Evolutionary conservation across 2,888 invertebrate genomes (phyloP).

Genomic region (Drosophila helvetica): DNA sequence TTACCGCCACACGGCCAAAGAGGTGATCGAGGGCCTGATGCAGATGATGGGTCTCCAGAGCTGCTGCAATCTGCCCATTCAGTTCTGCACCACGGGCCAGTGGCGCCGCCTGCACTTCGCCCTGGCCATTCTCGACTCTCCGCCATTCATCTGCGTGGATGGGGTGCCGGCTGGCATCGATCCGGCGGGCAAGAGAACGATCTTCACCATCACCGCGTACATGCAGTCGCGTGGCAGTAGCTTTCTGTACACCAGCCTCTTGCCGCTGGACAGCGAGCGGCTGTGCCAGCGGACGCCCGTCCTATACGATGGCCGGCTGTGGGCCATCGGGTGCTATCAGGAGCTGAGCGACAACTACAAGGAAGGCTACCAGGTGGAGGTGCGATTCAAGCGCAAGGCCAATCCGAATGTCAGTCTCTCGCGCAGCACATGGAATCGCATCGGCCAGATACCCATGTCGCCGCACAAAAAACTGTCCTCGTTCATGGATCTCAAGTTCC

Average conservation of each 20-base stretch:
- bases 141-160: constrained; percentile 58
- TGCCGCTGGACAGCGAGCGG: constrained; percentile 83
- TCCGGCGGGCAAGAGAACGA: constrained; percentile 50
- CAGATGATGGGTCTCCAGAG: constrained; percentile 55
- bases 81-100: constrained; percentile 52
- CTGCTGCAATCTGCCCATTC: constrained; percentile 35
- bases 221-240: constrained; percentile 53
- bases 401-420: constrained; percentile 46
- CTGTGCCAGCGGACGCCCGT: constrained; percentile 50
- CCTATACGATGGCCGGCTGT: constrained; percentile 49
- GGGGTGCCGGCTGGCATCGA: constrained; percentile 58
- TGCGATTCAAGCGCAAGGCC: constrained; percentile 60
- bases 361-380: constrained; percentile 56
- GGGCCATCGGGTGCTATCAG: constrained; percentile 37
- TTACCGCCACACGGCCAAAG: not conserved
- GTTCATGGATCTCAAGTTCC: constrained; percentile 65
- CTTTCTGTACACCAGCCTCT: constrained; percentile 83
- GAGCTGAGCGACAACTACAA: constrained; percentile 17
- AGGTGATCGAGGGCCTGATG: constrained; percentile 48
- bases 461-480: constrained; percentile 55
- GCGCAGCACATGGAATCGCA: constrained; percentile 54
- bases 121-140: constrained; percentile 58
- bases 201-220: constrained; percentile 82
- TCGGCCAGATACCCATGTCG: constrained; percentile 53
- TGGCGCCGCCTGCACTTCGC: constrained; percentile 55